phyloP scores from a whole-genome alignment of 2,797 vertebrate species.

The Enteromius mattozi region DNA sequence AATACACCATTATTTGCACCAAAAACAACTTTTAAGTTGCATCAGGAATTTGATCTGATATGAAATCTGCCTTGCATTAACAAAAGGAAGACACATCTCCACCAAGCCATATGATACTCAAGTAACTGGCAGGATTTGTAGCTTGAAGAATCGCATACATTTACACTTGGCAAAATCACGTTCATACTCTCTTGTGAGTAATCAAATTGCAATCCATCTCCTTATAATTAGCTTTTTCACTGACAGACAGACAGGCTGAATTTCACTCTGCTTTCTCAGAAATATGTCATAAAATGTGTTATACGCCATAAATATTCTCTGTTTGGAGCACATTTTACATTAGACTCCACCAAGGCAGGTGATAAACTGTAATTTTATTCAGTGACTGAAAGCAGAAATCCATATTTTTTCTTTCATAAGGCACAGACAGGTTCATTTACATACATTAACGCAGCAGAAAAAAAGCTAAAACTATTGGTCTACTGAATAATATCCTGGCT shows the following conservation, averaged over 20 bases:
- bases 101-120: neutral
- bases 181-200: neutral
- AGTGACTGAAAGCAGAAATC: slow-evolving; percentile 9
- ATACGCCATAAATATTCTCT: neutral
- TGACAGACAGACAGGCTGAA: neutral
- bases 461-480: neutral
- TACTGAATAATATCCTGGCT: slow-evolving; percentile 1
- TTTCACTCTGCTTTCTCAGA: neutral
- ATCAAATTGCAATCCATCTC: slow-evolving; percentile 10
- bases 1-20: neutral
- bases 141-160: neutral
- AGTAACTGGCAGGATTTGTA: neutral
- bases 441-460: neutral
- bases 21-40: neutral
- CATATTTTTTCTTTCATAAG: neutral
- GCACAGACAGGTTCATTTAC: slow-evolving; percentile 1
- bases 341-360: neutral
- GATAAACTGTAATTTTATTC: neutral
- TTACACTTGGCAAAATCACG: neutral
- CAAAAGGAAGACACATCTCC: neutral
- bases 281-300: neutral
- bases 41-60: slow-evolving; percentile 1
- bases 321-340: neutral
- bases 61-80: neutral
- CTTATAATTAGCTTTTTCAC: neutral